phyloP scores from a whole-genome alignment of 2,797 vertebrate genomes.

The Loris lydekkerianus region DNA sequence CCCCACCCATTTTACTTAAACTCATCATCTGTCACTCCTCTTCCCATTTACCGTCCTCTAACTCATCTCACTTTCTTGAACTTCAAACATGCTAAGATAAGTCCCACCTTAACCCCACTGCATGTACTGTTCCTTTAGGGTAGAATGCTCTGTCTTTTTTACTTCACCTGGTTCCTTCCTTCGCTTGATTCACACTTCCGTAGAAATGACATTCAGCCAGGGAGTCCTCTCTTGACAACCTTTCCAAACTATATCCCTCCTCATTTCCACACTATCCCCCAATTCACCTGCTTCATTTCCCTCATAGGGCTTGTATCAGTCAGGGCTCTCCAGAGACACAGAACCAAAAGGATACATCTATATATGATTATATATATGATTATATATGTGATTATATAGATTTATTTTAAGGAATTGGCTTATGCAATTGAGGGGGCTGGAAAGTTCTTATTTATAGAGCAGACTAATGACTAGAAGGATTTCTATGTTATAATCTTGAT shows the following conservation, averaged over 20 bases:
- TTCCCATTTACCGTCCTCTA: not conserved
- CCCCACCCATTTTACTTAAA: not conserved
- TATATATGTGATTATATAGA: not conserved
- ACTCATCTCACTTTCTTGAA: not conserved
- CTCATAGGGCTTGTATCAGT: not conserved
- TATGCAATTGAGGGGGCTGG: not conserved
- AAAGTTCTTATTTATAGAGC: not conserved
- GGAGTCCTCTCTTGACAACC: not conserved
- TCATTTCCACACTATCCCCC: not conserved
- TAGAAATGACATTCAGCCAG: not conserved
- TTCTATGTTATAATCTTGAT: not conserved
- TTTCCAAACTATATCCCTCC: not conserved
- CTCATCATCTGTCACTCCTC: not conserved
- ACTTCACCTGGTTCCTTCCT: not conserved
- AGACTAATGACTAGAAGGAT: not conserved
- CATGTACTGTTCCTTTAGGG: not conserved
- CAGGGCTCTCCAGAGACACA: not conserved
- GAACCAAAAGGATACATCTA: not conserved
- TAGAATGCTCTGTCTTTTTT: not conserved
- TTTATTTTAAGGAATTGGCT: slow-evolving; percentile 29
- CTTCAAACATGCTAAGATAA: not conserved
- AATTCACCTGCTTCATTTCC: not conserved
- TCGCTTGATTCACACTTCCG: not conserved
- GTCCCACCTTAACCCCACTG: too few relatives aligned
- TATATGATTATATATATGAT: not conserved